Percentiles rank a stretch among this genome's conserved stretches.
phyloP scores from a whole-genome alignment of 1,140 invertebrate species.

The Ips typographus region DNA sequence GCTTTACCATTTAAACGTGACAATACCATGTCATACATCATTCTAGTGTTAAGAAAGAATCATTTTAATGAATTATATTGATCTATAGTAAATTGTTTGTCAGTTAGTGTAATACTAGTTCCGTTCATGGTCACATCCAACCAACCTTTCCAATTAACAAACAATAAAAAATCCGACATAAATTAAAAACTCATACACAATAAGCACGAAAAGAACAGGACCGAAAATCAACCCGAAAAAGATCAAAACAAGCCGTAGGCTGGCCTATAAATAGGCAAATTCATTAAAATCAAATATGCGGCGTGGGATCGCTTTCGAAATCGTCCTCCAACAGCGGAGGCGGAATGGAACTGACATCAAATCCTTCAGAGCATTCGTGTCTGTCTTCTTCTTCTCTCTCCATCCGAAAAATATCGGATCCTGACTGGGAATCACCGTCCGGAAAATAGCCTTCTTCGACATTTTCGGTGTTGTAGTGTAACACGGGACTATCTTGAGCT shows the following conservation, averaged over 20 bases:
- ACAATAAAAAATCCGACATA: slow-evolving; percentile 32
- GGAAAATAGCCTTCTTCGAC: slow-evolving; percentile 63
- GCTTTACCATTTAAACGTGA: too few relatives aligned
- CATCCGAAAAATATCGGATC: slow-evolving; percentile 58
- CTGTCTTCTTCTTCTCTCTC: slow-evolving; percentile 59
- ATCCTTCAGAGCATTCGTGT: slow-evolving; percentile 56
- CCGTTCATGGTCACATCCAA: not conserved
- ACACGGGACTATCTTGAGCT: slow-evolving; percentile 56
- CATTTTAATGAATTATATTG: too few relatives aligned
- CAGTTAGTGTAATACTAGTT: too few relatives aligned
- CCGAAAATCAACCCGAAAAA: slow-evolving; percentile 30
- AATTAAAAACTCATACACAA: slow-evolving; percentile 38
- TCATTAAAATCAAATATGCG: slow-evolving; percentile 52
- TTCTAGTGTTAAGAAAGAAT: too few relatives aligned
- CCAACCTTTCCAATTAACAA: slow-evolving; percentile 15
- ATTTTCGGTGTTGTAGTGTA: slow-evolving; percentile 41
- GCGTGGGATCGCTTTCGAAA: slow-evolving; percentile 58
- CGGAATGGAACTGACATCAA: slow-evolving; percentile 67
- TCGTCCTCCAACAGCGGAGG: slow-evolving; percentile 67
- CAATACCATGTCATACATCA: too few relatives aligned
- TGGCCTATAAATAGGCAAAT: slow-evolving; percentile 39
- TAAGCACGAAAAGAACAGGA: slow-evolving; percentile 31
- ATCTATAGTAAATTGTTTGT: too few relatives aligned
- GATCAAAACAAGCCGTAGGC: slow-evolving; percentile 31
- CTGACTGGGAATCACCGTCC: slow-evolving; percentile 63